phyloP scores from a whole-genome alignment of 2,113 vertebrate species.

The Apaloderma vittatum region DNA sequence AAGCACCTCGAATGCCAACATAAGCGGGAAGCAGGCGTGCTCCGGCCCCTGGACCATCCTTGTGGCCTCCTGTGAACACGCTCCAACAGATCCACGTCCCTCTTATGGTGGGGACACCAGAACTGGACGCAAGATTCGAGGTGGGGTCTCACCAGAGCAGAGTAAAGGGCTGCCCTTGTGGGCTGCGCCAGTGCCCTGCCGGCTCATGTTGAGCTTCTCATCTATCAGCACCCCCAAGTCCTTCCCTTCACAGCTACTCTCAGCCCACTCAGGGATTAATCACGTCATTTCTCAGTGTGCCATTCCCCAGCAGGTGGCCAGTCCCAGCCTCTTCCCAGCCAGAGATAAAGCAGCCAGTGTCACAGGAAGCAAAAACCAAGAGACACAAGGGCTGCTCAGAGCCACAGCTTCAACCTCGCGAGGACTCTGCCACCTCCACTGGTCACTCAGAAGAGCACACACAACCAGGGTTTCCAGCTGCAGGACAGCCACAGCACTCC shows the following conservation, averaged over 20 bases:
- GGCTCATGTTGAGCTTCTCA: too few relatives aligned
- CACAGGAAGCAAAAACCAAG: not conserved
- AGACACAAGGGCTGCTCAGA: not conserved
- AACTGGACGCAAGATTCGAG: too few relatives aligned
- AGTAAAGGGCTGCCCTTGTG: too few relatives aligned
- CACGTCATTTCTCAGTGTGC: not conserved
- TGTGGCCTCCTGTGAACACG: too few relatives aligned
- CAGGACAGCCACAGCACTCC: fast-evolving
- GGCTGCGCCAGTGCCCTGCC: too few relatives aligned
- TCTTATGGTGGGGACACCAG: too few relatives aligned
- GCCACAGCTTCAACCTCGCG: not conserved
- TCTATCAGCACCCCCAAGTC: too few relatives aligned
- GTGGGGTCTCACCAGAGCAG: too few relatives aligned
- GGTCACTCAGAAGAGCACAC: not conserved
- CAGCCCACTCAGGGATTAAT: not conserved
- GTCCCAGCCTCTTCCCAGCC: not conserved
- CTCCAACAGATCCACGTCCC: too few relatives aligned
- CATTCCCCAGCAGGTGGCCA: not conserved
- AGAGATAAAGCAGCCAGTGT: not conserved
- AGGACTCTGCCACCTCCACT: not conserved
- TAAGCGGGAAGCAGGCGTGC: too few relatives aligned
- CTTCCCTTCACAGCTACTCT: too few relatives aligned
- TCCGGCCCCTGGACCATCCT: too few relatives aligned
- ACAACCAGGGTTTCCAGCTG: not conserved
- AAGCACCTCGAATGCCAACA: not conserved